phyloP scores from a whole-genome alignment of 1,140 invertebrate genomes.

The Musca domestica region DNA sequence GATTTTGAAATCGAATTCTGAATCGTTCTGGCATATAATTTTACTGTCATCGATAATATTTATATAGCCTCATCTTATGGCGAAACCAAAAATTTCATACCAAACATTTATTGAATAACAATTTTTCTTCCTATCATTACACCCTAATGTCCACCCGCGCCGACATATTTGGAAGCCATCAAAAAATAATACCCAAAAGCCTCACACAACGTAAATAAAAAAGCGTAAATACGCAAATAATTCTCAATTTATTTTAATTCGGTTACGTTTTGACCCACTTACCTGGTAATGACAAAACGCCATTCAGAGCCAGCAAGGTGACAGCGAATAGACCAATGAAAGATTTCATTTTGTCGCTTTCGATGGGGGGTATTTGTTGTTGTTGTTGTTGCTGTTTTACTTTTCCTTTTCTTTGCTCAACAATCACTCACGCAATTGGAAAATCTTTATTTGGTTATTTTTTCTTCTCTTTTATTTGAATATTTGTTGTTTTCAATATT shows the following conservation, averaged over 20 bases:
- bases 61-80: no score
- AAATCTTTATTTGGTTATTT: not conserved
- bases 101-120: no score
- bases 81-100: no score
- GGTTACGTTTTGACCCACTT: slow-evolving; percentile 29
- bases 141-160: no score
- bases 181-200: no score
- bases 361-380: no score
- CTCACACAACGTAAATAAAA: no score
- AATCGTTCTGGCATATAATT: no score
- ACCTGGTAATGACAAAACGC: slow-evolving; percentile 42
- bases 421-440: not conserved
- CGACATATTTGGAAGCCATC: no score
- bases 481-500: not conserved
- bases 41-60: no score
- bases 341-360: slow-evolving; percentile 38
- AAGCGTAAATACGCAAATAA: not conserved
- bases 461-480: not conserved
- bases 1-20: no score
- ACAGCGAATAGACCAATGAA: slow-evolving; percentile 34
- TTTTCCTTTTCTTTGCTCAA: not conserved
- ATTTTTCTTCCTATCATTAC: no score
- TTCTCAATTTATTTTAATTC: not conserved
- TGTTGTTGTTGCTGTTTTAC: slow-evolving; percentile 13
- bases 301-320: slow-evolving; percentile 33